Conservation (phyloP, 2,888 invertebrate genomes). For the Trichacis sp. region DNA sequence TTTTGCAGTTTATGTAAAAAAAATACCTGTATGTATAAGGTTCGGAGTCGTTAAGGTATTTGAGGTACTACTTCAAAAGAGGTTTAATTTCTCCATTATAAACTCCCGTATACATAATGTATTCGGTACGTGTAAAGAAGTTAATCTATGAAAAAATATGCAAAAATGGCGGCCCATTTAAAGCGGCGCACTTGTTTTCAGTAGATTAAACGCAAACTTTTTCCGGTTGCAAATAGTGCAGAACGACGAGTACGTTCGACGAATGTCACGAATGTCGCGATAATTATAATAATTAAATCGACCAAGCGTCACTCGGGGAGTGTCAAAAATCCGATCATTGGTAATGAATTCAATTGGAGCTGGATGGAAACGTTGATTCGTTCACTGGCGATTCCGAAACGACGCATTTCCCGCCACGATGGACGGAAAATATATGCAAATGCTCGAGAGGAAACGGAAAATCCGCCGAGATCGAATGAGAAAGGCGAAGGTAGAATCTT, state of each 20-base stretch:
- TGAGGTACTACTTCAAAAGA: too few species aligned
- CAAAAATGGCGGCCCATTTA: not conserved
- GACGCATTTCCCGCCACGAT: too few species aligned
- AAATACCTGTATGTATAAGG: too few species aligned
- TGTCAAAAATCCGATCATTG: not conserved
- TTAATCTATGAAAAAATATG: conserved; percentile 11
- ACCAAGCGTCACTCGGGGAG: not conserved
- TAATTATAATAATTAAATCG: not conserved
- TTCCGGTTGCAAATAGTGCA: conserved; percentile 4
- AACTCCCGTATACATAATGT: not conserved
- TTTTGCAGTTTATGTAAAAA: too few species aligned
- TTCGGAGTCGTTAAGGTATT: too few species aligned
- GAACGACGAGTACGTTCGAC: not conserved
- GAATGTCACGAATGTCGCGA: conserved; percentile 3
- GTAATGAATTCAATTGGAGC: too few species aligned
- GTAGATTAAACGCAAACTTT: conserved; percentile 4
- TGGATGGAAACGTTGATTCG: not conserved
- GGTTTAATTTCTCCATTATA: not conserved
- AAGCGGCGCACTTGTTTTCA: not conserved
- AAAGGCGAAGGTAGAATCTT: too few species aligned
- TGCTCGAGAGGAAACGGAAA: too few species aligned
- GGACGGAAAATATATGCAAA: too few species aligned
- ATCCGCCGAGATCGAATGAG: too few species aligned
- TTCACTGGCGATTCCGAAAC: not conserved
- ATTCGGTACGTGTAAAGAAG: conserved; percentile 4